Evolutionary conservation across 2,113 vertebrate genomes (phyloP).

Genomic region (Scomber scombrus): DNA sequence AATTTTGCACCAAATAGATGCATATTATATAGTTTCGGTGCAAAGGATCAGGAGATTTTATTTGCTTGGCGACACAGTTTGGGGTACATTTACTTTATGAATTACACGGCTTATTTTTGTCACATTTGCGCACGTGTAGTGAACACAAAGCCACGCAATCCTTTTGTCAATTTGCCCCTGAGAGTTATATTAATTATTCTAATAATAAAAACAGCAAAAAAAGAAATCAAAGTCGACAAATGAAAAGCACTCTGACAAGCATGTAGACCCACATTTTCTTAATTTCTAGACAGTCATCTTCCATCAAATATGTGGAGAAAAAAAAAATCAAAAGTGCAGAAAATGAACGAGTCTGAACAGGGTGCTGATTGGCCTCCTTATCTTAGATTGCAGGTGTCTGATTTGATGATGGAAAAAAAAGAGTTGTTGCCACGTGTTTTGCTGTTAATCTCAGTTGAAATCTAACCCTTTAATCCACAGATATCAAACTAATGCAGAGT

Average conservation of each 20-base stretch:
- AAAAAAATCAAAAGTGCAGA: constrained; percentile 45
- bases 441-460: constrained; percentile 69
- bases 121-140: no score
- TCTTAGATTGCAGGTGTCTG: constrained; percentile 80
- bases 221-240: not conserved
- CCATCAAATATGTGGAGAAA: constrained; percentile 4
- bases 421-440: constrained; percentile 50
- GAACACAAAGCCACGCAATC: no score
- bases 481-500: constrained; percentile 71
- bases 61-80: no score
- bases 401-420: constrained; percentile 58
- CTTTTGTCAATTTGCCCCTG: not conserved
- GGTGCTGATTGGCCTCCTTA: constrained; percentile 77
- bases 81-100: no score
- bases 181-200: constrained; percentile 24
- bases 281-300: constrained; percentile 8
- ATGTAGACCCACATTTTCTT: constrained; percentile 12
- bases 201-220: constrained; percentile 5
- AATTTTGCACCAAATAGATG: no score
- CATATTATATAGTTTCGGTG: no score
- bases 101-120: no score
- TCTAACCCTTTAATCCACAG: constrained; percentile 73
- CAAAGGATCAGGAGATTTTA: no score
- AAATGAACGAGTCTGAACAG: constrained; percentile 43
- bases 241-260: not conserved